Evolutionary conservation across 2,113 vertebrate species (phyloP).

Genomic region (Piliocolobus tephrosceles): DNA sequence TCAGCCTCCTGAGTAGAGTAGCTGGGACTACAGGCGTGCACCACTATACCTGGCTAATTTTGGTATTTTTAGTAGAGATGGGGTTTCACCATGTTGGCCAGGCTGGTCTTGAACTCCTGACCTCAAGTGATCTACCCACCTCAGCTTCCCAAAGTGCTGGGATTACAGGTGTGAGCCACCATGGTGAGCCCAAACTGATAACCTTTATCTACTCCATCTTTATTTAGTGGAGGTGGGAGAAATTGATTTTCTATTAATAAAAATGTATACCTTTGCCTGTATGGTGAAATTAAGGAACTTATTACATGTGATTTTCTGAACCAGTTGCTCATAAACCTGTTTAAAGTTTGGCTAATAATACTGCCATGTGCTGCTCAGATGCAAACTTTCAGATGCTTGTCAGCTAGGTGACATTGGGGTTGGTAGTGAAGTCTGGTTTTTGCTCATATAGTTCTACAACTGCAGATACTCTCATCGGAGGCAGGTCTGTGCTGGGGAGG

Average conservation of each 20-base stretch:
- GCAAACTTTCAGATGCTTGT: neutral
- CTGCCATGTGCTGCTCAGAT: neutral
- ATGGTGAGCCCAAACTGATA: neutral
- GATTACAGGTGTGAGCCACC: too few relatives aligned
- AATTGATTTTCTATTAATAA: neutral
- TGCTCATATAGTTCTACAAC: accelerated
- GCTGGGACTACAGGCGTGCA: too few relatives aligned
- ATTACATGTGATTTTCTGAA: neutral
- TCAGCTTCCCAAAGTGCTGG: too few relatives aligned
- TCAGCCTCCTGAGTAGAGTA: too few relatives aligned
- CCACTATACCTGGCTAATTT: too few relatives aligned
- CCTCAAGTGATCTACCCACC: too few relatives aligned
- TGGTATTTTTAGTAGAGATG: too few relatives aligned
- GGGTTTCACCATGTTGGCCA: too few relatives aligned
- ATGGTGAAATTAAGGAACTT: constrained; percentile 37
- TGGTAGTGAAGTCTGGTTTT: neutral
- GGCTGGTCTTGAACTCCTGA: too few relatives aligned
- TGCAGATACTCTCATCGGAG: neutral
- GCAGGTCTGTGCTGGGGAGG: neutral
- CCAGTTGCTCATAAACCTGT: neutral
- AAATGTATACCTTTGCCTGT: neutral
- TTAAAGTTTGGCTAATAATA: neutral
- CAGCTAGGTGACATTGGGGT: neutral
- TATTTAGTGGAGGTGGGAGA: neutral
- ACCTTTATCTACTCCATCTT: constrained; percentile 12